phyloP scores from a whole-genome alignment of 2,113 vertebrate species.

The Balaeniceps rex region DNA sequence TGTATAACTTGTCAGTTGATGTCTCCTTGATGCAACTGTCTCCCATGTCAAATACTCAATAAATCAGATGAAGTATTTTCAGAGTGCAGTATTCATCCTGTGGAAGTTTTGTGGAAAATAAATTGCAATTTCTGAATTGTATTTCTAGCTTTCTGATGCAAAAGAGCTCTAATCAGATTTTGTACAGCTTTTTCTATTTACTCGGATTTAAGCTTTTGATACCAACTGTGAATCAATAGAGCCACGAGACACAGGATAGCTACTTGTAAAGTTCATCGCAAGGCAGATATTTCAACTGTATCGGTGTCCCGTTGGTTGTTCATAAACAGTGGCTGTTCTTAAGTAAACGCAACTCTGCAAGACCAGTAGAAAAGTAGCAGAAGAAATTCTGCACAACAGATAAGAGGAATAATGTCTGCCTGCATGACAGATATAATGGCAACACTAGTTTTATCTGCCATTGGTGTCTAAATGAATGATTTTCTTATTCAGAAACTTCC shows the following conservation, averaged over 20 bases:
- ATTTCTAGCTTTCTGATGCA: neutral
- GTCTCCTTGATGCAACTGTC: neutral
- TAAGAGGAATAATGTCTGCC: neutral
- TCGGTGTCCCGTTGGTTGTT: rapidly evolving
- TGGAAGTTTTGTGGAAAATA: neutral
- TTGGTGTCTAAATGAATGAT: neutral
- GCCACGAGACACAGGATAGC: neutral
- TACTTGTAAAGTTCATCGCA: neutral
- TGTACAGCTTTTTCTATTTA: neutral
- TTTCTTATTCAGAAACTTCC: neutral
- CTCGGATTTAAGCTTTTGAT: neutral
- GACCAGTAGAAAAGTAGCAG: neutral
- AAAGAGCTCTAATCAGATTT: neutral
- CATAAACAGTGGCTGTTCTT: neutral
- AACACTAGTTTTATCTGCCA: neutral
- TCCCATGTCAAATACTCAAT: neutral
- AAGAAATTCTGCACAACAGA: neutral
- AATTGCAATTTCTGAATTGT: constrained; percentile 8
- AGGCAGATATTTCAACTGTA: neutral
- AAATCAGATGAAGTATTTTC: neutral
- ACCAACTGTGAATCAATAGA: constrained; percentile 13
- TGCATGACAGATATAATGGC: neutral
- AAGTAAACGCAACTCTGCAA: neutral
- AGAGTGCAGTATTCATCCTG: neutral
- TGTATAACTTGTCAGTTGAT: neutral